Evolutionary conservation across 2,888 invertebrate genomes (phyloP).

Genomic region (Biston stratarius): DNA sequence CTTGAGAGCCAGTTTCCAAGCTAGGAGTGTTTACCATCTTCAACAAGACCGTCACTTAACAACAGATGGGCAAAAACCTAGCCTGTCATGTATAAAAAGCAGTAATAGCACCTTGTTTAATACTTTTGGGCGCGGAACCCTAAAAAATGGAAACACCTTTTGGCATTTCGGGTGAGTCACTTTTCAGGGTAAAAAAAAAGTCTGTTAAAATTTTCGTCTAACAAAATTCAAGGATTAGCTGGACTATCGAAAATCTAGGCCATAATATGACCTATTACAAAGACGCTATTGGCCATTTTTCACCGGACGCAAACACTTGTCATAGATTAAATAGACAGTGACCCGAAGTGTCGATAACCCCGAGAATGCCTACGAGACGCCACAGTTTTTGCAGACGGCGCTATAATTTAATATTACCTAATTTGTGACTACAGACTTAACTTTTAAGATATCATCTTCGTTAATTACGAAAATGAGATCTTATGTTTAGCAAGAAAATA

Average conservation of each 20-base stretch:
- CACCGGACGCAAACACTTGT: conserved; percentile 25
- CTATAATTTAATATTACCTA: conserved; percentile 8
- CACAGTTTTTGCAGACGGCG: conserved; percentile 42
- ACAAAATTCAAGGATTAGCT: neutral
- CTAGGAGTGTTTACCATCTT: too few species aligned
- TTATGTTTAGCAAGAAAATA: too few species aligned
- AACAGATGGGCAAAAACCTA: too few species aligned
- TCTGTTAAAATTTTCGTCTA: too few species aligned
- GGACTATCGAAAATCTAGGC: conserved; percentile 3
- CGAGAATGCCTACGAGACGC: conserved; percentile 19
- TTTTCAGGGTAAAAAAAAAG: too few species aligned
- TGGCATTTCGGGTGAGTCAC: too few species aligned
- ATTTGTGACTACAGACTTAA: neutral
- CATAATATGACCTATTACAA: conserved; percentile 3
- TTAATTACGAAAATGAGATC: neutral
- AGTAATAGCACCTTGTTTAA: too few species aligned
- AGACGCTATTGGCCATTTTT: conserved; percentile 50
- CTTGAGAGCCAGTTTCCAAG: too few species aligned
- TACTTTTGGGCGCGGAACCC: too few species aligned
- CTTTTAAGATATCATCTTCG: neutral
- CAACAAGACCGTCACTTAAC: too few species aligned
- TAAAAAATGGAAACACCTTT: too few species aligned
- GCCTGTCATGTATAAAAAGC: too few species aligned
- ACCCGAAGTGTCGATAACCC: conserved; percentile 39
- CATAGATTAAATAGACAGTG: conserved; percentile 36